These are phyloP conservation scores for Hirudo medicinalis DNA, from an alignment of 1,140 invertebrate species.

Conservation along the genomic window DNA sequence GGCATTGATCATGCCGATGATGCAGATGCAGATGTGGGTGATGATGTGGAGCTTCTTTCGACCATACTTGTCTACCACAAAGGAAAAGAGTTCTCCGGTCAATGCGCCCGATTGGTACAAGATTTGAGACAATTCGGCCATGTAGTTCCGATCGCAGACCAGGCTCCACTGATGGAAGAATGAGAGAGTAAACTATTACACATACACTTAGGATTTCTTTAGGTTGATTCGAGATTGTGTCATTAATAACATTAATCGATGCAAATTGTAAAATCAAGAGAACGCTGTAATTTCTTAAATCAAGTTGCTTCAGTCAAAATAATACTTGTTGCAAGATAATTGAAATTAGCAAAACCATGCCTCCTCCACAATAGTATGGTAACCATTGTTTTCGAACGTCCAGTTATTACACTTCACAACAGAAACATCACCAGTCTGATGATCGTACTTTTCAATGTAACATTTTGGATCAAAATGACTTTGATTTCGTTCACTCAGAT, in stretches of 20 bases:
- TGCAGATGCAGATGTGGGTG: slow-evolving; percentile 12
- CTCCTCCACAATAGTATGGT: slow-evolving; percentile 9
- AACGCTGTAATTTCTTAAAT: too few species aligned
- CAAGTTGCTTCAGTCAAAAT: too few species aligned
- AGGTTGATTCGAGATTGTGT: too few species aligned
- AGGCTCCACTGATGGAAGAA: background rate
- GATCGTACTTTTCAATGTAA: too few species aligned
- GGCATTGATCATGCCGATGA: background rate
- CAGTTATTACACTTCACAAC: background rate
- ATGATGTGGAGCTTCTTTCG: slow-evolving; percentile 9
- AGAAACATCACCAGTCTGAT: too few species aligned
- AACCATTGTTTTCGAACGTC: background rate
- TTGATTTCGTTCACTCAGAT: too few species aligned
- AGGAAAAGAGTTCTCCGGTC: background rate
- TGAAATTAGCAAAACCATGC: background rate
- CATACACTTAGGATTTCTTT: too few species aligned
- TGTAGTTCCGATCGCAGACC: slow-evolving; percentile 12
- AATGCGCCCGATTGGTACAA: background rate
- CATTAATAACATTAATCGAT: too few species aligned
- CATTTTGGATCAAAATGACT: too few species aligned
- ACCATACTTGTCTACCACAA: slow-evolving; percentile 8
- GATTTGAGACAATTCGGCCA: slow-evolving; percentile 1
- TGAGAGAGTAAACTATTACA: too few species aligned
- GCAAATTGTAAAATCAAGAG: too few species aligned
- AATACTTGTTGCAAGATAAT: too few species aligned